Conservation (phyloP, 1,140 invertebrate genomes). For the Lordiphosa mommai region DNA sequence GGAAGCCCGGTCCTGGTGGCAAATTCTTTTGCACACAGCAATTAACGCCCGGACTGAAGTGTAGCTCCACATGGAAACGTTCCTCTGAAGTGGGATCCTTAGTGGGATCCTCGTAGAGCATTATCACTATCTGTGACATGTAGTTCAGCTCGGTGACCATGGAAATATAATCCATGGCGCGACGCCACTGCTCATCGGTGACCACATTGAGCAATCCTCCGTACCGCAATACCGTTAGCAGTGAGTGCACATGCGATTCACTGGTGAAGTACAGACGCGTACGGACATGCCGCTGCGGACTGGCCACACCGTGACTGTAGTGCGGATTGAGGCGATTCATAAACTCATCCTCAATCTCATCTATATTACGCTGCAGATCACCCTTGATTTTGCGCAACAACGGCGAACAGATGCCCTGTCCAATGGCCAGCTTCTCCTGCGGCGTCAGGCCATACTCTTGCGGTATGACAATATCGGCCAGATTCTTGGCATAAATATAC, state of each 20-base stretch:
- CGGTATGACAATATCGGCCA: slow-evolving; percentile 99
- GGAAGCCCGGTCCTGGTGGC: slow-evolving; percentile 94
- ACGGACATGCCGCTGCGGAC: slow-evolving; percentile 97
- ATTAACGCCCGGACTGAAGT: slow-evolving; percentile 98
- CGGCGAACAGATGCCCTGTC: slow-evolving; percentile 98
- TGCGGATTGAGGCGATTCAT: slow-evolving; percentile 97
- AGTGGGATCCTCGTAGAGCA: slow-evolving; percentile 99
- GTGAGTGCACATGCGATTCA: slow-evolving; percentile 99
- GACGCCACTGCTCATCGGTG: slow-evolving; percentile 97
- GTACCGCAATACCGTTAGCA: slow-evolving; percentile 96
- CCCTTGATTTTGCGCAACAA: slow-evolving; percentile 97
- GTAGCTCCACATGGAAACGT: slow-evolving; percentile 97
- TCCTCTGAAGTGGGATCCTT: slow-evolving; percentile 95
- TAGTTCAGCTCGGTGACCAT: slow-evolving; percentile 99
- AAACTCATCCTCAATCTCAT: slow-evolving; percentile 92
- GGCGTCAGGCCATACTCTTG: slow-evolving; percentile 99
- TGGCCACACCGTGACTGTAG: slow-evolving; percentile 98
- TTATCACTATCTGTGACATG: slow-evolving; percentile 99
- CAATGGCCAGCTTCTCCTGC: slow-evolving; percentile 97
- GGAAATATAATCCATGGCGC: slow-evolving; percentile 98
- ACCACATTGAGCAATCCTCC: slow-evolving; percentile 94
- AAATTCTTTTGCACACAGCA: slow-evolving; percentile 97
- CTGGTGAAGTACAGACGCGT: slow-evolving; percentile 99
- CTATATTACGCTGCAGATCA: slow-evolving; percentile 96
- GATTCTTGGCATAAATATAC: slow-evolving; percentile 96